Evolutionary conservation across 2,888 invertebrate species (phyloP).

Genomic region (Autographa pulchrina): DNA sequence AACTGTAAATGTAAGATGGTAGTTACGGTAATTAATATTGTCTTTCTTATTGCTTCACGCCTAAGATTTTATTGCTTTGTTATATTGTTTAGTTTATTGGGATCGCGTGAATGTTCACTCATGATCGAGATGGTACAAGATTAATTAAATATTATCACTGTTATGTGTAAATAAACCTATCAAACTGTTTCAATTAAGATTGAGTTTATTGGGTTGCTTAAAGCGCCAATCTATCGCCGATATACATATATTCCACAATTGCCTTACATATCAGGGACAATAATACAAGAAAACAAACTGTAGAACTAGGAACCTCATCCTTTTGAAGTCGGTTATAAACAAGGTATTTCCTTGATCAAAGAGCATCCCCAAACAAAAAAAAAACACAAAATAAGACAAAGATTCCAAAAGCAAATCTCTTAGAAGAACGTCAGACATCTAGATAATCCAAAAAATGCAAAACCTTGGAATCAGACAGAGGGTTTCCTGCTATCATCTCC

Average conservation of each 20-base stretch:
- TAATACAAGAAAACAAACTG: no score
- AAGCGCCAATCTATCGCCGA: no score
- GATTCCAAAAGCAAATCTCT: not conserved
- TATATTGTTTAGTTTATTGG: constrained; percentile 64
- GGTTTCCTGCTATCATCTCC: constrained; percentile 59
- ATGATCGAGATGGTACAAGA: constrained; percentile 22
- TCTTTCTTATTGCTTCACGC: constrained; percentile 88
- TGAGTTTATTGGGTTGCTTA: not conserved
- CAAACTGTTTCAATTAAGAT: no score
- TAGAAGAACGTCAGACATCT: constrained; percentile 10
- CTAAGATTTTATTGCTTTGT: constrained; percentile 85
- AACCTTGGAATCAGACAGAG: constrained; percentile 46
- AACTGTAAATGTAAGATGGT: constrained; percentile 37
- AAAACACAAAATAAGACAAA: not conserved
- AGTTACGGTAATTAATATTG: constrained; percentile 82
- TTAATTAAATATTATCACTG: not conserved
- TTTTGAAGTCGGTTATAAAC: no score
- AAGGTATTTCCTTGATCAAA: not conserved
- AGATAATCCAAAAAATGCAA: constrained; percentile 40
- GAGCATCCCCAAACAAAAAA: not conserved
- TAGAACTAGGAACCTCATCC: no score
- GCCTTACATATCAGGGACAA: no score
- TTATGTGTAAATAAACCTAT: not conserved
- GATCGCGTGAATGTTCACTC: constrained; percentile 42
- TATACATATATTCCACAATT: no score